Evolutionary conservation across 2,113 vertebrate species (phyloP).

Genomic region (Caranx melampygus): DNA sequence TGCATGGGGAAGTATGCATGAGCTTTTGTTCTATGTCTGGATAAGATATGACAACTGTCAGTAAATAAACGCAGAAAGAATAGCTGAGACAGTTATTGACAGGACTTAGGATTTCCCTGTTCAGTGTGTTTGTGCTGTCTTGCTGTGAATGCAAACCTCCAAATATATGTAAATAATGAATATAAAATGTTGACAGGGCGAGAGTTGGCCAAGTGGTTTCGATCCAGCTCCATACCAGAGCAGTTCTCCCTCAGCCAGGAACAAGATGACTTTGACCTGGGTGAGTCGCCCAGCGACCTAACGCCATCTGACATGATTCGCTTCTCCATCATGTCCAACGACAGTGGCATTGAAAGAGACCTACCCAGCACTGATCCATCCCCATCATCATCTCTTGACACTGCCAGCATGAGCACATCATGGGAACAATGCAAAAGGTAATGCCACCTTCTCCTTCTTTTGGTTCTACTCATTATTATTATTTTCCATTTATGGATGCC

Average conservation of each 20-base stretch:
- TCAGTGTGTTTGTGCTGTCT: background rate
- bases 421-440: conserved; percentile 71
- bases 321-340: conserved; percentile 90
- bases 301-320: conserved; percentile 81
- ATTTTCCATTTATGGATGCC: background rate
- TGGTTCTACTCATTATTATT: background rate
- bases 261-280: conserved; percentile 81
- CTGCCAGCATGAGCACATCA: background rate
- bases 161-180: background rate
- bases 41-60: background rate
- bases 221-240: conserved; percentile 77
- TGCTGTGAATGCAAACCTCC: background rate
- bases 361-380: conserved; percentile 72
- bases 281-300: conserved; percentile 77
- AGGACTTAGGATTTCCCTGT: background rate
- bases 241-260: conserved; percentile 81
- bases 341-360: conserved; percentile 95
- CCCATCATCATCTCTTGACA: conserved; percentile 35
- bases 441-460: background rate
- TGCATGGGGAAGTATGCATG: background rate
- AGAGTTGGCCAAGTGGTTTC: conserved; percentile 88
- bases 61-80: background rate
- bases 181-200: conserved; percentile 84
- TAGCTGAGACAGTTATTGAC: background rate
- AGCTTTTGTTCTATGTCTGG: background rate